phyloP scores from a whole-genome alignment of 92 coral and sea anemone genomes.

The Scolanthus callimorphus region DNA sequence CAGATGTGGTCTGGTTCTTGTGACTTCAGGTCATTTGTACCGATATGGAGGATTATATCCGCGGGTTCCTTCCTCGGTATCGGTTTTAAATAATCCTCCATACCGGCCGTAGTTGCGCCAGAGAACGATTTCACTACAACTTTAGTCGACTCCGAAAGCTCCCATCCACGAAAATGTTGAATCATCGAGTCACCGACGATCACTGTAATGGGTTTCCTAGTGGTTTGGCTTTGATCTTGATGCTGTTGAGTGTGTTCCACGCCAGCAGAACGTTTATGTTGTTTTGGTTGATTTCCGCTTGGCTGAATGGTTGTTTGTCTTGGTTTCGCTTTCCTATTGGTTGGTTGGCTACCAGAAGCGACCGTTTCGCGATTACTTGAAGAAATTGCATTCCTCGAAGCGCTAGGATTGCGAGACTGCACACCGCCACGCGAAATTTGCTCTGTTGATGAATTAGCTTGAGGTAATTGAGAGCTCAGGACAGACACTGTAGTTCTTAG shows the following conservation, averaged over 20 bases:
- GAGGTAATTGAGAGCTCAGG: background rate
- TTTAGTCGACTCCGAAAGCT: constrained; percentile 11
- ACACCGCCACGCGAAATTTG: no score
- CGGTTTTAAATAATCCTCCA: constrained; percentile 32
- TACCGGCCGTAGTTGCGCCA: constrained; percentile 27
- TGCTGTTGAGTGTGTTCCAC: no score
- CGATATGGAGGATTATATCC: constrained; percentile 31
- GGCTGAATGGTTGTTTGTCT: constrained; percentile 12
- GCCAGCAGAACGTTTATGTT: background rate
- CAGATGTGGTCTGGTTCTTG: constrained; percentile 8
- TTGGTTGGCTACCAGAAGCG: constrained; percentile 4
- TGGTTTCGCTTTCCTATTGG: constrained; percentile 12
- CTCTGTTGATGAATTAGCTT: no score
- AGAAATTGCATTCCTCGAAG: background rate
- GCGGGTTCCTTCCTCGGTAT: constrained; percentile 26
- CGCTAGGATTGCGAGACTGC: no score
- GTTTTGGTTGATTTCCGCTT: constrained; percentile 5
- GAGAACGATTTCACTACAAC: constrained; percentile 32
- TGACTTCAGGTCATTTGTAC: constrained; percentile 26
- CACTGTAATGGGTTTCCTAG: constrained; percentile 11
- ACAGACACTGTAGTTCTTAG: background rate
- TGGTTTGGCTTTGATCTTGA: constrained; percentile 6
- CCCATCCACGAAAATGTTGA: constrained; percentile 15
- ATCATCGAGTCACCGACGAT: constrained; percentile 27
- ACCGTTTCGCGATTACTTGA: background rate